Conservation (phyloP, 2,888 invertebrate genomes). For the Vanessa cardui region DNA sequence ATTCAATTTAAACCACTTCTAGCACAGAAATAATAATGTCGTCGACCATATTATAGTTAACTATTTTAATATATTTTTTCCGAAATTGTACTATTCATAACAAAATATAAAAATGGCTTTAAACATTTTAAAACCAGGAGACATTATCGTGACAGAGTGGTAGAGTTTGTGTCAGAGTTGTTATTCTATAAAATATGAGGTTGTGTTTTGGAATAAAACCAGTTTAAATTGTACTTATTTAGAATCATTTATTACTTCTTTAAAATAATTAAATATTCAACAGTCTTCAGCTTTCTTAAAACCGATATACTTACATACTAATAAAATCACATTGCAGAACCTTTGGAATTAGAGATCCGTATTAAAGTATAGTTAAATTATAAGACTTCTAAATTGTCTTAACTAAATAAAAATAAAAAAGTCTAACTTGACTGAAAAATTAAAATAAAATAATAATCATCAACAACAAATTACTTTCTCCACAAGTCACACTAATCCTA, state of each 20-base stretch:
- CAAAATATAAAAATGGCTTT: not conserved
- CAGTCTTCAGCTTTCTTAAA: not conserved
- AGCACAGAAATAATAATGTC: no score
- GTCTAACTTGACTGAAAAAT: not conserved
- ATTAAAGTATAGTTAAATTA: conserved; percentile 1
- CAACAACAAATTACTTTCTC: not conserved
- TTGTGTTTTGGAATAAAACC: not conserved
- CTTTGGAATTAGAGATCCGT: not conserved
- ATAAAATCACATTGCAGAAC: conserved; percentile 1
- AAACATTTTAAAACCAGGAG: not conserved
- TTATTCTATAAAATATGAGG: not conserved
- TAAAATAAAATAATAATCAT: not conserved
- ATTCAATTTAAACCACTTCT: no score
- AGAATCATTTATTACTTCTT: not conserved
- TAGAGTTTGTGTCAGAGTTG: no score
- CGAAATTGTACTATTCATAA: not conserved
- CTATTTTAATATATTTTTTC: conserved; percentile 1
- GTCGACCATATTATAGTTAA: not conserved
- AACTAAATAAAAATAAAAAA: not conserved
- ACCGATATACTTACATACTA: not conserved
- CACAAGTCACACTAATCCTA: not conserved
- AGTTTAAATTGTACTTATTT: conserved; percentile 3
- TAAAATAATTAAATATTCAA: not conserved
- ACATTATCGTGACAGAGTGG: not conserved
- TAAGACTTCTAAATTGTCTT: not conserved